Base-by-base conservation (phyloP, 1,140 invertebrate genomes). In the Holcopasites calliopsidis region DNA sequence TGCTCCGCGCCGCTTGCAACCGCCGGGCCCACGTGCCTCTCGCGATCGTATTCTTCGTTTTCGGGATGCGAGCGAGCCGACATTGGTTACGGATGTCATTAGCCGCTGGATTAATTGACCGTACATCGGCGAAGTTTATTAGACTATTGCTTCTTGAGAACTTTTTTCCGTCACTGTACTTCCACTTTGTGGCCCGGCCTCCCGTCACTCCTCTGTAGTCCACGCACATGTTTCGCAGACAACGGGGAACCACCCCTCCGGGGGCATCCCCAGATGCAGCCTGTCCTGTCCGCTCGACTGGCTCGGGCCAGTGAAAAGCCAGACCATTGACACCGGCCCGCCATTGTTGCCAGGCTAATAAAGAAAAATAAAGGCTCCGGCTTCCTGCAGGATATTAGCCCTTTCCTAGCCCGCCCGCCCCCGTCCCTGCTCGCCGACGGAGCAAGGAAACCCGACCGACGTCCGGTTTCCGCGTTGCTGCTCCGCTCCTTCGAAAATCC, bases 281-380 rank as follows among this genome's bases (percentile, higher is more conserved):
- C 76, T 61, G 55, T 77, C 68, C 65, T 42, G 40, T 62, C 58
- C 78, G 44, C 77, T 42, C 58, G 60, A 71, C 26, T 62, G 75
- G 31, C 49, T 31, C 35, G 76, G 5, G 49, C 66, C 54, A 23
- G 77, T 64, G 77, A 77, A 80, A 73, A 82, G 76, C 70, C 66
- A 79, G 69, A 71, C 79, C 79, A 84, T 84, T 82, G 82, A 84
- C 79, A 81, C 82, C 26, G 40, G 44, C 40, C 47, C 47, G 61
- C 58, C 74, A 80, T 80, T 80, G 78, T 80, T 80, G 23, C 54
- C 74, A n/a, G 64, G 73, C 52, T 75, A 75, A 75, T 75, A 75
- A 75, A 75, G 73, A 75, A 75, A 75, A 75, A 75, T 75, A 75
- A 75, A 75, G 44, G 44, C 52, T 49, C 60, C 42, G 44, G 31